Percentiles rank a stretch among this genome's conserved stretches.
phyloP scores from a whole-genome alignment of 2,113 vertebrate genomes.

The Odontophorus gujanensis region DNA sequence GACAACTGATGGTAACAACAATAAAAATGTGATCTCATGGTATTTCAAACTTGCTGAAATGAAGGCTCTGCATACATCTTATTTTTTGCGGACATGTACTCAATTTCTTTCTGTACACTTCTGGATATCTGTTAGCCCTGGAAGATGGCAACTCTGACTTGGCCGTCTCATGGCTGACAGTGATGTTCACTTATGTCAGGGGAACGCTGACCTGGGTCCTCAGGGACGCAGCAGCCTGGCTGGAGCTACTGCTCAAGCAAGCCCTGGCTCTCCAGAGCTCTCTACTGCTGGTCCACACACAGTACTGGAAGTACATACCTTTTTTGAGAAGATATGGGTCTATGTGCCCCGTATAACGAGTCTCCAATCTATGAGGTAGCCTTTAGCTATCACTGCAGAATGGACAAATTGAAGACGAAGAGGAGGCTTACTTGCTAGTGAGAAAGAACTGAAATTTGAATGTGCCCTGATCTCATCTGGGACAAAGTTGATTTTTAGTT shows the following conservation, averaged over 20 bases:
- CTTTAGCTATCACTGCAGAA: neutral
- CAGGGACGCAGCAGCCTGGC: neutral
- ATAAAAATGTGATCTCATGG: fast-evolving
- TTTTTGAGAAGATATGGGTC: neutral
- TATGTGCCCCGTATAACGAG: neutral
- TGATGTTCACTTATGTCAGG: neutral
- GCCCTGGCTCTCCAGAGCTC: neutral
- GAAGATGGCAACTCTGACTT: neutral
- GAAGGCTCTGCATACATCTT: neutral
- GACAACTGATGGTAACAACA: neutral
- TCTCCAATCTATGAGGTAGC: neutral
- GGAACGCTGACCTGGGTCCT: neutral
- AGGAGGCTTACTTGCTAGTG: neutral
- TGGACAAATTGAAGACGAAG: neutral
- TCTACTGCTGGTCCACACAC: fast-evolving
- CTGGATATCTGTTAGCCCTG: neutral
- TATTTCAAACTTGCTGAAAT: neutral
- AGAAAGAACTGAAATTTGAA: neutral
- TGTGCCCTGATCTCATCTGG: too few species aligned
- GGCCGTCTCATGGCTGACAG: fast-evolving
- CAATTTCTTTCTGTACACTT: neutral
- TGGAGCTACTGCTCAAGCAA: neutral
- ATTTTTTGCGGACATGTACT: neutral
- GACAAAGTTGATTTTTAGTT: too few species aligned
- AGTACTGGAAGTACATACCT: neutral